Evolutionary conservation across 2,113 vertebrate genomes (phyloP), one percentile per base, ranked within the genome.

Genomic region (Brachyhypopomus occidentalis): DNA sequence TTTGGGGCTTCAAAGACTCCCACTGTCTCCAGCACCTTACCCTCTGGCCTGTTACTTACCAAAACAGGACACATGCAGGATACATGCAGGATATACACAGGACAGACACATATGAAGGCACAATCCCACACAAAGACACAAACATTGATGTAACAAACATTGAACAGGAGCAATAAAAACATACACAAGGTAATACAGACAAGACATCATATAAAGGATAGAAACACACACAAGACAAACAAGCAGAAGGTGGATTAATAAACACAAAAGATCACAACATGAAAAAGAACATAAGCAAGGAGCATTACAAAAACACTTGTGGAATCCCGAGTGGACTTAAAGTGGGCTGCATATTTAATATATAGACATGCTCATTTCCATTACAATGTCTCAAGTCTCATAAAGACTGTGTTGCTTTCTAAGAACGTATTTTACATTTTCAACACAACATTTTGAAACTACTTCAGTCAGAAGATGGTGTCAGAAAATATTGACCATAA

Each of bases 1-100:
- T 95, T 96, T 17, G 94, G 95, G 17, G 92, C 92, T 82, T 96
- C 95, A 72, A 96, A 96, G 36, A 96, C 94, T 66, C 95, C 95
- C 14, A 96, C 95, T 0, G 95, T 93, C 86, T 96, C 95, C 88
- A 96, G 86, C 81, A 96, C 95, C 91, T 96, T 96, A 82, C 95
- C 94, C 60, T 96, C 95, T 0, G 92, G 91, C 19, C 95, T 93
- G 85, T 95, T 95, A 83, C 94, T 95, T 80, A 30, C 81, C 75
- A 79, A 76, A 81, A 22, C 83, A 72, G 20, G 55, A 87, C 56
- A 83, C 14, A 86, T 1, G 75, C 84, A 72, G 17, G 45, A 87
- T 45, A 82, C 14, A 86, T 1, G 77, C 48, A 63, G 34, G 59
- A 48, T 23, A 55, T 2, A 67, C 25, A 58, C 41, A 80, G 34